Percentiles rank a stretch among this genome's conserved stretches.
phyloP scores from a whole-genome alignment of 2,888 invertebrate genomes.

The Monochamus alternatus region DNA sequence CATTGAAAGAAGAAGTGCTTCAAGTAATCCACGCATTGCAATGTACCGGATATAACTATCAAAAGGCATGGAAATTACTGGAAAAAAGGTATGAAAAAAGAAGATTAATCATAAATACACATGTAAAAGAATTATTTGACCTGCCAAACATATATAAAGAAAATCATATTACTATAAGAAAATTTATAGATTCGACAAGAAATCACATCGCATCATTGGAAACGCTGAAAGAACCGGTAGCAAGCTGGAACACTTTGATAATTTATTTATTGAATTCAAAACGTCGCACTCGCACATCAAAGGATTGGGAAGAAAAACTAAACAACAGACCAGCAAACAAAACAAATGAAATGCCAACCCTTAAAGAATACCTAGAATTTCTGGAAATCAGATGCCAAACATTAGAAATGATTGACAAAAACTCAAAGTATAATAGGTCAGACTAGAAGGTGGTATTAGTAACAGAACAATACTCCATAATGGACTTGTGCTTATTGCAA shows the following conservation, averaged over 20 bases:
- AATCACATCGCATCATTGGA: neutral
- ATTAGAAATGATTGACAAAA: neutral
- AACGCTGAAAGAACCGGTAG: neutral
- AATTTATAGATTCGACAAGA: constrained; percentile 1
- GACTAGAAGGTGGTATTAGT: neutral
- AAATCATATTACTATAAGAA: constrained; percentile 3
- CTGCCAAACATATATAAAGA: neutral
- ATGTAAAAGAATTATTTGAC: neutral
- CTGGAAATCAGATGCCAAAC: constrained; percentile 6
- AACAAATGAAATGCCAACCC: neutral
- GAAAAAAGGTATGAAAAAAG: neutral
- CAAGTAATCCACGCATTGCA: constrained; percentile 3
- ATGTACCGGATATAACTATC: constrained; percentile 2
- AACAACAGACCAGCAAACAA: neutral
- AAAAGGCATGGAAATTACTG: constrained; percentile 4
- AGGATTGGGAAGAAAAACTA: constrained; percentile 2
- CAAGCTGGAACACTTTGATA: neutral
- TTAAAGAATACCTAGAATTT: constrained; percentile 8
- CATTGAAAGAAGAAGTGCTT: neutral
- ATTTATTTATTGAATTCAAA: constrained; percentile 4
- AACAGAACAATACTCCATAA: neutral
- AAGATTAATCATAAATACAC: neutral
- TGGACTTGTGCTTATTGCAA: neutral
- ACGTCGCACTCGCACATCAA: neutral
- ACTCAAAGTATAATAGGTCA: neutral